phyloP scores from a whole-genome alignment of 2,888 invertebrate species.

The Stenoptilia bipunctidactyla region DNA sequence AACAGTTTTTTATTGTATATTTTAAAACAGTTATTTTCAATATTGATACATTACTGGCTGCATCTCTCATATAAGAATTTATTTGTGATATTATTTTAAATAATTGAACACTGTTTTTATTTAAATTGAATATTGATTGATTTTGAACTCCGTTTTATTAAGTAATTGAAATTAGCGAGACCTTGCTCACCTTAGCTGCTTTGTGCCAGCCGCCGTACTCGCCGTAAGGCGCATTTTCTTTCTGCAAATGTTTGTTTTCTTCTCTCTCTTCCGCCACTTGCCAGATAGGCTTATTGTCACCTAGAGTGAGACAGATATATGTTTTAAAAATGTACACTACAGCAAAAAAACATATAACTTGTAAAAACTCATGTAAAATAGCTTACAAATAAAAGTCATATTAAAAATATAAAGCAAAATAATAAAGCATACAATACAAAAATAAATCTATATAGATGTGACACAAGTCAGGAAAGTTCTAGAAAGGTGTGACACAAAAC shows the following conservation, averaged over 20 bases:
- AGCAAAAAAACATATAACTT: neutral
- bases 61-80: too few species aligned
- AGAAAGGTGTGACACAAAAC: constrained; percentile 50
- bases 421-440: constrained; percentile 15
- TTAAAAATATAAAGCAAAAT: constrained; percentile 8
- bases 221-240: constrained; percentile 90
- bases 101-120: too few species aligned
- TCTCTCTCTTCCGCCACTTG: constrained; percentile 99
- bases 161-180: too few species aligned
- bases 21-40: too few species aligned
- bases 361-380: neutral
- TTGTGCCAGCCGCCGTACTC: constrained; percentile 98
- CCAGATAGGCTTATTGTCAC: constrained; percentile 96
- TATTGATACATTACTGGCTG: too few species aligned
- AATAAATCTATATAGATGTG: constrained; percentile 41
- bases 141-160: too few species aligned
- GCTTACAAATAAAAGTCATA: constrained; percentile 5
- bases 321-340: neutral
- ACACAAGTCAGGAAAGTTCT: constrained; percentile 64
- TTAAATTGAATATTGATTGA: too few species aligned
- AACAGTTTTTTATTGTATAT: too few species aligned
- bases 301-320: constrained; percentile 42
- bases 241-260: constrained; percentile 92
- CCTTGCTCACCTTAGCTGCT: constrained; percentile 93
- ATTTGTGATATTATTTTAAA: too few species aligned